Evolutionary conservation across 2,888 invertebrate species (phyloP).

Genomic region (Chalcosyrphus nemorum): DNA sequence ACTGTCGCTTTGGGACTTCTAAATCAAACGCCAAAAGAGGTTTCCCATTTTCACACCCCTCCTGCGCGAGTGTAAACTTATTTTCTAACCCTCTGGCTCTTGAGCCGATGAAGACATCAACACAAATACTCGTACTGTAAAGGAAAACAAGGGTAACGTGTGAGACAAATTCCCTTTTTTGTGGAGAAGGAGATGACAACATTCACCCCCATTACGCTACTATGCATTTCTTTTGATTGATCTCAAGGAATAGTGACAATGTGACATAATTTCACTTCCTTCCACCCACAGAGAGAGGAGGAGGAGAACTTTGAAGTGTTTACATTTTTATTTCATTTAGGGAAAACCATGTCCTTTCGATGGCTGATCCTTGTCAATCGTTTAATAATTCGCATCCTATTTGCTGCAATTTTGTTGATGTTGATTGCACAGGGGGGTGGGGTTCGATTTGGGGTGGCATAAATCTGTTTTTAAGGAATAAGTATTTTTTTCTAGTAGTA

Average conservation of each 20-base stretch:
- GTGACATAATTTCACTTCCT: slow-evolving; percentile 49
- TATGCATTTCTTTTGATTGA: slow-evolving; percentile 44
- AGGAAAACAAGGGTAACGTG: slow-evolving; percentile 5
- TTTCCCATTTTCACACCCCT: slow-evolving; percentile 24
- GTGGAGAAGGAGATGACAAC: not conserved
- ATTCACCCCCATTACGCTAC: slow-evolving; percentile 7
- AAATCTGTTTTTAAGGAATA: slow-evolving; percentile 1
- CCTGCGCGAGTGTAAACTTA: slow-evolving; percentile 17
- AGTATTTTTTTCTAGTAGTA: slow-evolving; percentile 9
- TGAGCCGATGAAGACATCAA: slow-evolving; percentile 62
- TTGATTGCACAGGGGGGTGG: slow-evolving; percentile 37
- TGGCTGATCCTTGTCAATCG: slow-evolving; percentile 60
- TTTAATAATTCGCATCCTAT: slow-evolving; percentile 69
- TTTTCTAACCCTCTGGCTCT: not conserved
- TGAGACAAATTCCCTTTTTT: not conserved
- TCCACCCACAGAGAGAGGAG: too few relatives aligned
- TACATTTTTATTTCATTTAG: slow-evolving; percentile 63
- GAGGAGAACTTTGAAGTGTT: slow-evolving; percentile 43
- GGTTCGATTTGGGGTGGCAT: slow-evolving; percentile 13
- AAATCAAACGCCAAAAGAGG: slow-evolving; percentile 63
- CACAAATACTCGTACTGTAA: slow-evolving; percentile 2
- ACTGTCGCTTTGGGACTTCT: slow-evolving; percentile 49
- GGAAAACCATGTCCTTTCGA: slow-evolving; percentile 61
- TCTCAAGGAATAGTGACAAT: slow-evolving; percentile 51
- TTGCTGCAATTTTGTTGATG: slow-evolving; percentile 53